Conservation (phyloP, 2,797 vertebrate species). For the Neostethus bicornis region DNA sequence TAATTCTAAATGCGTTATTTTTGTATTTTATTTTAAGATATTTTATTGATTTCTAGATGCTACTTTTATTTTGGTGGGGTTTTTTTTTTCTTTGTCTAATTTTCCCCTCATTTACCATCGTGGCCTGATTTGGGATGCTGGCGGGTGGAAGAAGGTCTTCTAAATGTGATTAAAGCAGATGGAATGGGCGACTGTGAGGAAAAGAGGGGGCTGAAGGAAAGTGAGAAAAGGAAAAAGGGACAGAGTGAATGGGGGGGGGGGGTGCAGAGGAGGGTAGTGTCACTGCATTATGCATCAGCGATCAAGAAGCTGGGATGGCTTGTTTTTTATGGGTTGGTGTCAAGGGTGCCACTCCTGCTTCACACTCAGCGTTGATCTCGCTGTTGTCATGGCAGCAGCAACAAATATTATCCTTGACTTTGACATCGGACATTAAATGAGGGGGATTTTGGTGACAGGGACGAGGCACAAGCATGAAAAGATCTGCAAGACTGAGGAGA, state of each 20-base stretch:
- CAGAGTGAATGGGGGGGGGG: slow-evolving; percentile 12
- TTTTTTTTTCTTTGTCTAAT: too few species aligned
- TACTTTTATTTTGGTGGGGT: too few species aligned
- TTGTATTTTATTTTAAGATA: too few species aligned
- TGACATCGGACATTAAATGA: slow-evolving; percentile 55
- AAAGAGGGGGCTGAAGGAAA: slow-evolving; percentile 13
- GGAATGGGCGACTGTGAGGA: slow-evolving; percentile 28
- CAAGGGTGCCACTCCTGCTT: slow-evolving; percentile 62
- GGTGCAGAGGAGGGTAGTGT: slow-evolving; percentile 36
- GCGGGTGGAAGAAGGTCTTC: slow-evolving; percentile 11
- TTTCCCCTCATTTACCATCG: slow-evolving; percentile 8
- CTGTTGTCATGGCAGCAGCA: slow-evolving; percentile 73
- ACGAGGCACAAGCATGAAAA: slow-evolving; percentile 13
- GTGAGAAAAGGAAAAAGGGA: slow-evolving; percentile 38
- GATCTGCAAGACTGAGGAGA: slow-evolving; percentile 18
- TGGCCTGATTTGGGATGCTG: slow-evolving; percentile 8
- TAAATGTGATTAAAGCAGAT: slow-evolving; percentile 58
- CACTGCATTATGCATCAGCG: slow-evolving; percentile 72
- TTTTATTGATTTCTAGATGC: too few species aligned
- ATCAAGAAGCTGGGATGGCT: slow-evolving; percentile 49
- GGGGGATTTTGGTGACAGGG: slow-evolving; percentile 29
- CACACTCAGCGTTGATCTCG: slow-evolving; percentile 46
- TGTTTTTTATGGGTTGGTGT: slow-evolving; percentile 61
- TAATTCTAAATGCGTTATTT: neutral
- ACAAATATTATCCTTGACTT: slow-evolving; percentile 60